Evolutionary conservation across 2,113 vertebrate species (phyloP).

Genomic region (Dromaius novaehollandiae): DNA sequence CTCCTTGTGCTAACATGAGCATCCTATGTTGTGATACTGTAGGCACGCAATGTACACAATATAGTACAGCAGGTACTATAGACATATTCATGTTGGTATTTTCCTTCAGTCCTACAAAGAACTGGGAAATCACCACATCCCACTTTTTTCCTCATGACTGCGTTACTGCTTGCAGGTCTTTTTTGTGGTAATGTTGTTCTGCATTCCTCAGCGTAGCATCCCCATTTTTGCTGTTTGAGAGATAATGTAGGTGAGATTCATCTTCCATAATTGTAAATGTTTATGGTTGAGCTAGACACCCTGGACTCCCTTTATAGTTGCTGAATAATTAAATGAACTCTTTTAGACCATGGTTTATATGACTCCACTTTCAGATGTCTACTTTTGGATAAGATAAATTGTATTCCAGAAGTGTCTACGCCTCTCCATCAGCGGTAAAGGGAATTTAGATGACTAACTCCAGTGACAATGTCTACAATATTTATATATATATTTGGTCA

Average conservation of each 20-base stretch:
- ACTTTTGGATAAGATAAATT: not conserved
- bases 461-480: not conserved
- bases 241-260: not conserved
- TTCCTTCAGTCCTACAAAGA: not conserved
- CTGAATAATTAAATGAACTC: not conserved
- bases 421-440: not conserved
- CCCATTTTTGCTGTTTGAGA: not conserved
- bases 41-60: fast-evolving
- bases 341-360: not conserved
- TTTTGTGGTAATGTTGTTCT: not conserved
- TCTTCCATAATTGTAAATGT: not conserved
- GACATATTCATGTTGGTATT: not conserved
- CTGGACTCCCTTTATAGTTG: not conserved
- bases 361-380: not conserved
- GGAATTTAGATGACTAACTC: not conserved
- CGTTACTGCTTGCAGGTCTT: not conserved
- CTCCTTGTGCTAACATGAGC: not conserved
- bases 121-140: not conserved
- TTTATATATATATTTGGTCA: not conserved
- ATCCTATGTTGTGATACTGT: not conserved
- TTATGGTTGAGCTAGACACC: not conserved
- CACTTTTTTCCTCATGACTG: not conserved
- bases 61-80: not conserved
- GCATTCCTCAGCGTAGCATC: not conserved
- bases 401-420: not conserved